Evolutionary conservation across 1,140 invertebrate species (phyloP), one percentile per base, ranked within the genome.

Genomic region (Ostrea denselamellosa): DNA sequence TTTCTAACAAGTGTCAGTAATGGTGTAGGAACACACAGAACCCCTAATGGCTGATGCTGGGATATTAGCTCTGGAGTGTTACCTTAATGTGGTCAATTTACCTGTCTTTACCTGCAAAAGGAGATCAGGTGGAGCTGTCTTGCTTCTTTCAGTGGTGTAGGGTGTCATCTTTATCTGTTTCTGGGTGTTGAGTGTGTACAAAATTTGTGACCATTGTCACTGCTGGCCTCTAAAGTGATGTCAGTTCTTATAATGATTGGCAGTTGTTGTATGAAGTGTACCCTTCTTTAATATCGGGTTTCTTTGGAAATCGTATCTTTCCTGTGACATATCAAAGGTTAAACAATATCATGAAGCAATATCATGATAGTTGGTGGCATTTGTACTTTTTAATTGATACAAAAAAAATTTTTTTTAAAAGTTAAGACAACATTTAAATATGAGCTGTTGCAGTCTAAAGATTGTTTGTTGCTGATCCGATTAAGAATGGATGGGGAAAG

Each of bases 51-150:
- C 25, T 77, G 68, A 77, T 77, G 68, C 68, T 77, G 68, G 25
- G 68, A 77, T 77, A 77, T 77, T 77, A 77, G 68, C 68, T 25
- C 28, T 25, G 28, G 68, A 77, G 68, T 77, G 68, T 77, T 77
- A 77, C 68, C 68, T 77, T 77, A 34, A 28, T 77, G 68, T 34
- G 68, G 22, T 77, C 12, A 17, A 77, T 77, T 77, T 77, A 77
- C 68, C 68, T 77, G 68, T 77, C 22, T 25, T 25, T 77, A 28
- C 68, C 68, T 77, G 68, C 68, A 77, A 77, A 28, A 25, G 2
- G 22, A 25, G 68, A 77, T 77, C 68, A 28, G 12, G 22, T 77
- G 25, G 68, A 14, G 68, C 22, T 77, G 10, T 77, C 25, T 34
- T 77, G 25, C 68, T 77, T 12, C 68, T 77, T 14, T 77, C 14